These are phyloP conservation scores for Bos taurus DNA, from an alignment of 2,113 vertebrate genomes.

Conservation along the genomic window ARS-UCD2.0 NC_037334.1:27305001-27305500, in stretches of 20 bases:
- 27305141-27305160: not conserved
- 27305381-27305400: not conserved
- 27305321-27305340: not conserved
- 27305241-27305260: not conserved
- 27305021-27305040: not conserved
- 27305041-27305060: not conserved
- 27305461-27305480: not conserved
- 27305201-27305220: not conserved
- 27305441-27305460: not conserved
- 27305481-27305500: not conserved
- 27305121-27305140: not conserved
- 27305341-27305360: not conserved
- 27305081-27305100: not conserved
- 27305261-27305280: not conserved
- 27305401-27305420: not conserved
- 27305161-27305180: not conserved
- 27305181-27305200: not conserved
- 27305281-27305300: not conserved
- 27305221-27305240: not conserved
- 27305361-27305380: not conserved
- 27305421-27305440: not conserved
- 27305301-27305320: not conserved
- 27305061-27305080: not conserved
- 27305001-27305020: not conserved
- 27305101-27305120: not conserved